Evolutionary conservation across 2,113 vertebrate species (phyloP).

Genomic region (human): GRCh38 chr3:61255001-61255500

Average conservation of each 20-base stretch:
- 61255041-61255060: background rate
- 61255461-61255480: conserved; percentile 47
- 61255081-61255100: background rate
- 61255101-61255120: background rate
- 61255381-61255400: background rate
- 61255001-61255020: background rate
- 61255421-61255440: background rate
- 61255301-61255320: background rate
- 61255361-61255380: background rate
- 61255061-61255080: background rate
- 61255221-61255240: conserved; percentile 35
- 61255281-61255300: background rate
- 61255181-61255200: background rate
- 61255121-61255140: conserved; percentile 16
- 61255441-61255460: background rate
- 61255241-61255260: background rate
- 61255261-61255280: too few relatives aligned
- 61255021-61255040: background rate
- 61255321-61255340: conserved; percentile 15
- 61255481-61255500: background rate
- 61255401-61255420: background rate
- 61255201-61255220: conserved; percentile 17
- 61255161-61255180: conserved; percentile 21
- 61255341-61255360: background rate
- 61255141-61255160: conserved; percentile 49